Percentiles rank a stretch among this genome's conserved stretches.
These are phyloP conservation scores for Apis mellifera DNA, from an alignment of 1,140 invertebrate species.

Conservation along the genomic window DNA sequence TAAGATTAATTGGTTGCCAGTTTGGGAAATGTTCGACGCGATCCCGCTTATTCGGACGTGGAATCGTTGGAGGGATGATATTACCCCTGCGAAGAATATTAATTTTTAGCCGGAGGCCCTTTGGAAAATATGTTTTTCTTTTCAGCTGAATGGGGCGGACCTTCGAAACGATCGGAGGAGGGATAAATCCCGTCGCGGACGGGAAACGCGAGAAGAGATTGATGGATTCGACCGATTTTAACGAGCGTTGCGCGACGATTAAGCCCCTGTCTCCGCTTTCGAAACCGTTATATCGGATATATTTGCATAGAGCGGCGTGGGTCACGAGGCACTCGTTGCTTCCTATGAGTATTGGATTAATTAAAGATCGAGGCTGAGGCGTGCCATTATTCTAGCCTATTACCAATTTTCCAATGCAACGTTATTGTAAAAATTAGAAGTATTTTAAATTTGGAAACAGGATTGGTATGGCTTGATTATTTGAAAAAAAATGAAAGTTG, in stretches of 20 bases:
- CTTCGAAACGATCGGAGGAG: slow-evolving; percentile 28
- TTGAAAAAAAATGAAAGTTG: too few species aligned
- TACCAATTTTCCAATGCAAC: not conserved
- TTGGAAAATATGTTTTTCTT: slow-evolving; percentile 66
- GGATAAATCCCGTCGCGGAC: slow-evolving; percentile 49
- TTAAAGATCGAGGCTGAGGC: slow-evolving; percentile 4
- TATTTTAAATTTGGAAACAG: not conserved
- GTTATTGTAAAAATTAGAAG: not conserved
- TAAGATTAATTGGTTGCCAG: slow-evolving; percentile 80
- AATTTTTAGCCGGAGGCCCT: slow-evolving; percentile 65
- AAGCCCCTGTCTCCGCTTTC: slow-evolving; percentile 10
- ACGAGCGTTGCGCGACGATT: slow-evolving; percentile 44
- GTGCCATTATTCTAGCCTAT: not conserved
- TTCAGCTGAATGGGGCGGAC: slow-evolving; percentile 25
- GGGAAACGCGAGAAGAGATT: slow-evolving; percentile 40
- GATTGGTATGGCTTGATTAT: too few species aligned
- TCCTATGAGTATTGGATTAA: slow-evolving; percentile 13
- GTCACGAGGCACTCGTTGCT: slow-evolving; percentile 1
- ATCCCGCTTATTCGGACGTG: slow-evolving; percentile 49
- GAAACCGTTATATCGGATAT: slow-evolving; percentile 23
- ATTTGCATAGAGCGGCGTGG: slow-evolving; percentile 36
- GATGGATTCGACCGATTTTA: slow-evolving; percentile 60
- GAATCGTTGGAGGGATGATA: slow-evolving; percentile 34
- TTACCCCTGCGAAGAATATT: slow-evolving; percentile 57
- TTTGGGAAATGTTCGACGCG: slow-evolving; percentile 71